Evolutionary conservation across 2,888 invertebrate genomes (phyloP), one percentile per base, ranked within the genome.

Genomic region (Gibbula magus): DNA sequence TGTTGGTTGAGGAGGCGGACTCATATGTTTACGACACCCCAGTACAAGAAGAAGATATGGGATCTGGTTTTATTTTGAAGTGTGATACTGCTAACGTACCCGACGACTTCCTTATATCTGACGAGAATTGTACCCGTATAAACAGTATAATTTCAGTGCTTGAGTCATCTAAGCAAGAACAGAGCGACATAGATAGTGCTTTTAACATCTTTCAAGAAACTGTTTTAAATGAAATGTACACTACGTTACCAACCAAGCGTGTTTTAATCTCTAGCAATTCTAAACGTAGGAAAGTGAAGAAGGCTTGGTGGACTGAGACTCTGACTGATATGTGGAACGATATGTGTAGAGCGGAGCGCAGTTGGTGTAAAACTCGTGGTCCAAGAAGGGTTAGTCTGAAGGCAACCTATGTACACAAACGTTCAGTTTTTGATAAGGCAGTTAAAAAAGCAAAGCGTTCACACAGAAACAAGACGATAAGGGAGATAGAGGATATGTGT

Each of bases 181-280:
- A 61, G 61, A 29, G 61, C 29, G 61, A 61, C 8, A 61, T 61
- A 22, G 61, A 61, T 18, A 61, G 29, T 61, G 61, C 61, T 61
- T 61, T 61, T 61, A 61, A 61, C 25, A 16, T 61, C 13, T 61
- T 61, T 61, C 61, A 61, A 61, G 61, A 61, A 61, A 61, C 61
- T 61, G 22, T 61, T 61, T 61, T 61, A 61, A 61, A 10, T 61
- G 61, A 8, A 61, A 61, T 61, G 25, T 25, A 0, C 61, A 61
- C 22, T 61, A 25, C 7, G 29, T 29, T 25, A 8, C 61, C 61
- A 61, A 61, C 61, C 2, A 61, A 25, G 25, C 61, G 25, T 61
- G 61, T 61, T 61, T 29, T 61, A 61, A 20, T 18, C 29, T 61
- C 61, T 5, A 2, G 25, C 16, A 61, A 61, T 25, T 61, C 61